These are phyloP conservation scores for Styela plicata DNA, from an alignment of 23 tunicate species.

Conservation along the genomic window DNA sequence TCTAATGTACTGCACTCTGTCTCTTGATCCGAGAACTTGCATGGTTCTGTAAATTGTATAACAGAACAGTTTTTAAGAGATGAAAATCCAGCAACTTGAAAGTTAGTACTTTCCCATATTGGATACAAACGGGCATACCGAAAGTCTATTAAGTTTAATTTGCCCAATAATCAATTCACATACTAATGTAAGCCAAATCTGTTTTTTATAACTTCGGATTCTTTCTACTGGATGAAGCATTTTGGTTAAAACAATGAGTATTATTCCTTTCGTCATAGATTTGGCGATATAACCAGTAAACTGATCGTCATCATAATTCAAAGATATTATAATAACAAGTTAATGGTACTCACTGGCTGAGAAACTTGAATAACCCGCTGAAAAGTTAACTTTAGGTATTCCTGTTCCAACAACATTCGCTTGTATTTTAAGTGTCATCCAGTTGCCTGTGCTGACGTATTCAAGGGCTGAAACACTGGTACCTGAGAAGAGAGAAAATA, in stretches of 20 bases:
- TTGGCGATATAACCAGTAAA: too few relatives aligned
- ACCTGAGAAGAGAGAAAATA: slow-evolving; percentile 10
- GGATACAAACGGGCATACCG: background rate
- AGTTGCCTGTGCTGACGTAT: slow-evolving; percentile 54
- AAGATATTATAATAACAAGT: too few relatives aligned
- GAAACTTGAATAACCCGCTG: slow-evolving; percentile 56
- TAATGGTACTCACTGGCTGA: slow-evolving; percentile 70
- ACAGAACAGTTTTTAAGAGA: too few relatives aligned
- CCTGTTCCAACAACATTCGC: slow-evolving; percentile 23
- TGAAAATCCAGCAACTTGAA: too few relatives aligned
- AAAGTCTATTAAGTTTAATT: too few relatives aligned
- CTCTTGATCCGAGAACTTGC: slow-evolving; percentile 39
- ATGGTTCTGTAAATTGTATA: slow-evolving; percentile 70
- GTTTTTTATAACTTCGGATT: too few relatives aligned
- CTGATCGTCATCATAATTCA: too few relatives aligned
- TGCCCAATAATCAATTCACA: too few relatives aligned
- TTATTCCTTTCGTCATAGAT: too few relatives aligned
- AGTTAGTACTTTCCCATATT: background rate
- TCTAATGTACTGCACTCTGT: slow-evolving; percentile 37
- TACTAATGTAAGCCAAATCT: too few relatives aligned
- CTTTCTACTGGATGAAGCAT: too few relatives aligned
- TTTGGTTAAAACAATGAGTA: too few relatives aligned
- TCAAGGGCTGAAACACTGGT: slow-evolving; percentile 39
- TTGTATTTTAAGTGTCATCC: slow-evolving; percentile 54
- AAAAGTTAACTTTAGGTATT: slow-evolving; percentile 60